Evolutionary conservation across 2,888 invertebrate genomes (phyloP).

Genomic region (Agelastica alni): DNA sequence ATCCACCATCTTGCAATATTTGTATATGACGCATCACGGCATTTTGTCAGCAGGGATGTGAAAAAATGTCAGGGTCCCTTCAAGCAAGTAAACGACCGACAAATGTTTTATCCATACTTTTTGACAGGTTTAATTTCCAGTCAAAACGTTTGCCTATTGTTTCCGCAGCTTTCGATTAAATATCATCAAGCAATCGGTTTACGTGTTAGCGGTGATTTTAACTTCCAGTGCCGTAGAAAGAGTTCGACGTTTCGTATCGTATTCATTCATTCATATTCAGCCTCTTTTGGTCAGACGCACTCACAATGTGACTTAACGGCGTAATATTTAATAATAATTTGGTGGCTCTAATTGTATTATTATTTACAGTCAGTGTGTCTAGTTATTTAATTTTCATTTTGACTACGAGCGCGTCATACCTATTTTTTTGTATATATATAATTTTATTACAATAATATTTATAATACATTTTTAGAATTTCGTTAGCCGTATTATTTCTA

Average conservation of each 20-base stretch:
- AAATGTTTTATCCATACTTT: no score
- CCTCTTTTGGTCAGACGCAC: constrained; percentile 36
- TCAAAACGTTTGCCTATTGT: no score
- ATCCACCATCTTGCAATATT: no score
- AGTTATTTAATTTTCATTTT: constrained; percentile 41
- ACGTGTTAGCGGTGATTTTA: not conserved
- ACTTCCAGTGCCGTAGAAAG: constrained; percentile 8
- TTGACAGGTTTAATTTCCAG: no score
- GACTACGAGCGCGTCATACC: constrained; percentile 55
- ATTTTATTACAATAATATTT: constrained; percentile 53
- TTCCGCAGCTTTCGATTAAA: no score
- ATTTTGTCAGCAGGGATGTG: no score
- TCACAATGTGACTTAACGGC: constrained; percentile 39
- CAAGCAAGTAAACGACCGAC: no score
- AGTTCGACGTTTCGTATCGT: constrained; percentile 10
- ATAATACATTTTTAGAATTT: constrained; percentile 59
- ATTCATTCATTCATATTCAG: constrained; percentile 1
- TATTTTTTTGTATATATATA: constrained; percentile 50
- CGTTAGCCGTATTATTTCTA: constrained; percentile 50
- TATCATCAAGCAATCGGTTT: not conserved
- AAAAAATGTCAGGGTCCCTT: no score
- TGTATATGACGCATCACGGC: no score
- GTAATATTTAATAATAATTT: constrained; percentile 39
- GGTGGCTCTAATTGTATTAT: constrained; percentile 44
- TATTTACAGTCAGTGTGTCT: constrained; percentile 50